A percentile compares a stretch with the other conserved stretches of the same genome.
Evolutionary conservation across 2,888 invertebrate genomes (phyloP).

Genomic region (Parascotia fuliginaria): DNA sequence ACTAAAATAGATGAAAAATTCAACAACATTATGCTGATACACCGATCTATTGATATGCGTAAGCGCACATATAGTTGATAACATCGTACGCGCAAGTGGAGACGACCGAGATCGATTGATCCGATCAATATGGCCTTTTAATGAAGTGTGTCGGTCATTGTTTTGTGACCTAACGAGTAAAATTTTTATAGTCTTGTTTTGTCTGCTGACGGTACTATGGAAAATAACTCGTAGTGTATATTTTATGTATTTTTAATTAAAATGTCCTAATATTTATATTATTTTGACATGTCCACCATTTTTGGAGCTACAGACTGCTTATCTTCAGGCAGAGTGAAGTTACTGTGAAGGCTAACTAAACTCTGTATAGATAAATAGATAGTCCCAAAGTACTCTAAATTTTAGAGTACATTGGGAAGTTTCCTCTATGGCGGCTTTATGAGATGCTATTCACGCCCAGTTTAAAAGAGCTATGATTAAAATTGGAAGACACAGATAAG

Average conservation of each 20-base stretch:
- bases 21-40: conserved; percentile 20
- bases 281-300: too few species aligned
- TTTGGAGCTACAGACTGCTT: too few species aligned
- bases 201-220: not conserved
- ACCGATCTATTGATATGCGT: conserved; percentile 15
- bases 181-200: conserved; percentile 23
- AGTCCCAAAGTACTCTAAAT: too few species aligned
- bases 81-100: conserved; percentile 24
- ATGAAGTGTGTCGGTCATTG: conserved; percentile 37
- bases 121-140: conserved; percentile 37
- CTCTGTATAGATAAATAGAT: too few species aligned
- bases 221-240: not conserved
- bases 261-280: not conserved
- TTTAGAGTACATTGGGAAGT: too few species aligned
- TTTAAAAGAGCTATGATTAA: too few species aligned
- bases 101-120: conserved; percentile 29
- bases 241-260: not conserved
- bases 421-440: too few species aligned
- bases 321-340: too few species aligned
- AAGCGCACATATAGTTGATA: conserved; percentile 30
- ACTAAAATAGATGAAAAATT: conserved; percentile 43
- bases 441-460: too few species aligned
- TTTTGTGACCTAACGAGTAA: conserved; percentile 21
- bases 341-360: too few species aligned
- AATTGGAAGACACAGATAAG: too few species aligned